These are phyloP conservation scores for Schizothorax lantsangensis DNA, from an alignment of 2,797 vertebrate genomes.

Conservation along the genomic window DNA sequence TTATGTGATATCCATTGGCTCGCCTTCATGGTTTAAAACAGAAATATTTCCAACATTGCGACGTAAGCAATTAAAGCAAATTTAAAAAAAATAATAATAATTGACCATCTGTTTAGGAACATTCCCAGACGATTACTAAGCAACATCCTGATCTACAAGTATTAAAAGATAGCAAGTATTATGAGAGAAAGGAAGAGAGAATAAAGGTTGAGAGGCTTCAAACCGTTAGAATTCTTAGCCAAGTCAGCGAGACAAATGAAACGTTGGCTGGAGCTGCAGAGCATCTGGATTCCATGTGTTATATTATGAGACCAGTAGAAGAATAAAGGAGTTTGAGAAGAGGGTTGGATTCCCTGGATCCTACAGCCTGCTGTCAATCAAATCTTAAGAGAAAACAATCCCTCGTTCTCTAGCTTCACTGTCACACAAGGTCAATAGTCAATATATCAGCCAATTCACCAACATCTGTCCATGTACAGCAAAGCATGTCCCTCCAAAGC, in stretches of 20 bases:
- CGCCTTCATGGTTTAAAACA: too few relatives aligned
- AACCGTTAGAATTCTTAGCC: not conserved
- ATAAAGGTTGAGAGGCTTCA: not conserved
- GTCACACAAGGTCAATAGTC: slow-evolving; percentile 12
- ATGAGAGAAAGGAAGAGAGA: not conserved
- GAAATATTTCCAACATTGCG: too few relatives aligned
- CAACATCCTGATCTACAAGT: not conserved
- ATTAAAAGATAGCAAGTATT: not conserved
- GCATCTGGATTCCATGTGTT: slow-evolving; percentile 45
- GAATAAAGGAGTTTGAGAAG: slow-evolving; percentile 16
- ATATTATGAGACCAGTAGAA: slow-evolving; percentile 3
- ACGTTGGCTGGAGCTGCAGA: slow-evolving; percentile 3
- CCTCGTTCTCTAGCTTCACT: not conserved
- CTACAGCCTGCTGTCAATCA: slow-evolving; percentile 25
- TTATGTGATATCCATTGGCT: too few relatives aligned
- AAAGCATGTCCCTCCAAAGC: slow-evolving; percentile 11
- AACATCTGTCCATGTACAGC: slow-evolving; percentile 33
- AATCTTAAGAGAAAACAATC: slow-evolving; percentile 35
- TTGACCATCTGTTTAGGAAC: not conserved
- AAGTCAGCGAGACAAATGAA: slow-evolving; percentile 14
- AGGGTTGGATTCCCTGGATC: not conserved
- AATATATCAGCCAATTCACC: slow-evolving; percentile 12
- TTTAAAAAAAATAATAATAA: too few relatives aligned
- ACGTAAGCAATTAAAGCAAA: too few relatives aligned
- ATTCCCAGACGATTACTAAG: slow-evolving; percentile 14